A percentile compares a stretch with the other conserved stretches of the same genome.
Evolutionary conservation across 2,113 vertebrate species (phyloP).

Genomic region (Vulpes vulpes): DNA sequence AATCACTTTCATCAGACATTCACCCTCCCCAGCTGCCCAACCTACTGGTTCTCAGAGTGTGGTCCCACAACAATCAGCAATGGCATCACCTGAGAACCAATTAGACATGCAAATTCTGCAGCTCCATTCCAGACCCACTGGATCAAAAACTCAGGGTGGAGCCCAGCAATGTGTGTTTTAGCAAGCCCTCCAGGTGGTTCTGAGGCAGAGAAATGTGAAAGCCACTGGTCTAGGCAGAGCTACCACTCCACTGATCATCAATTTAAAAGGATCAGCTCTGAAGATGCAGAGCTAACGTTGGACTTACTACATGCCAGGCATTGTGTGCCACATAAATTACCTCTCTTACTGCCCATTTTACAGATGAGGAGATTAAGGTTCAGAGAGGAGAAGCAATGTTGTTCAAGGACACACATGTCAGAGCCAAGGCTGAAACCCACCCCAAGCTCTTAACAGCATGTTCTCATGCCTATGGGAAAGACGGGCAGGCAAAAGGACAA

Average conservation of each 20-base stretch:
- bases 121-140: background rate
- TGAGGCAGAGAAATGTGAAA: background rate
- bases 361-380: background rate
- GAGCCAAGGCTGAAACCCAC: background rate
- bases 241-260: background rate
- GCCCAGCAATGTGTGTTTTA: too few species aligned
- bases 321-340: accelerated
- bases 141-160: background rate
- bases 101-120: background rate
- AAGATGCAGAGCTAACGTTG: too few species aligned
- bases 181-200: background rate
- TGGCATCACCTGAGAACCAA: background rate
- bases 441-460: background rate
- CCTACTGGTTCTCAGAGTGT: background rate
- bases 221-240: background rate
- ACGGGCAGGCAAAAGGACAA: background rate
- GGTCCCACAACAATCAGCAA: background rate
- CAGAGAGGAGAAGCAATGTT: background rate
- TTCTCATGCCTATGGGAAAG: background rate
- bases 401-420: background rate
- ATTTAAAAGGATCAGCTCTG: background rate
- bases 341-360: background rate
- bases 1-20: background rate
- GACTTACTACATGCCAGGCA: accelerated
- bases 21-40: background rate